These are phyloP conservation scores for Syncerus caffer DNA, from an alignment of 2,797 vertebrate species.

Conservation along the genomic window DNA sequence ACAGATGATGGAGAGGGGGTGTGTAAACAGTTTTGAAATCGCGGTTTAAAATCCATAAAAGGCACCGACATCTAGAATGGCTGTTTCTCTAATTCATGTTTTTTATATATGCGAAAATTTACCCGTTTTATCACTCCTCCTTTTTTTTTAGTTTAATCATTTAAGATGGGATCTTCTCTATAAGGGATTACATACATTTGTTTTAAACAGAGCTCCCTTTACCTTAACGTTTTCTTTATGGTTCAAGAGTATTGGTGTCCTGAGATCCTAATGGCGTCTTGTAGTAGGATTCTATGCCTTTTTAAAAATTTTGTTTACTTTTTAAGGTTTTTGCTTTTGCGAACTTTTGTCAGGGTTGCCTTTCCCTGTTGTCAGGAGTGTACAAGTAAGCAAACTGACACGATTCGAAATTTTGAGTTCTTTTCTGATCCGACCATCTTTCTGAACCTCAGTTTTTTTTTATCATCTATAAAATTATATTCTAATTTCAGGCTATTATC, in stretches of 20 bases:
- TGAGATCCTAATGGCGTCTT: neutral
- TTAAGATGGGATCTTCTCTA: neutral
- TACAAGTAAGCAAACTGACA: neutral
- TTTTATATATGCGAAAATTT: neutral
- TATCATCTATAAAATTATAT: neutral
- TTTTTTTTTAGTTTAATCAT: neutral
- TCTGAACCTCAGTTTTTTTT: neutral
- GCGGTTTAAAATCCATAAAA: neutral
- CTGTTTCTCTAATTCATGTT: neutral
- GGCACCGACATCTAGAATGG: neutral
- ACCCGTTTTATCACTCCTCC: neutral
- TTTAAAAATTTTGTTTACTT: neutral
- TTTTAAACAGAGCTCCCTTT: neutral
- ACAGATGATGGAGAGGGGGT: neutral
- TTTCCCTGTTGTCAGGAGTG: neutral
- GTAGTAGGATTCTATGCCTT: neutral
- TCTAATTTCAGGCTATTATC: neutral
- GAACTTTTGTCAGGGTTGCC: neutral
- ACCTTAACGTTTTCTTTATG: neutral
- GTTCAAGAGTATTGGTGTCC: neutral
- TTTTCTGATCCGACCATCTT: neutral
- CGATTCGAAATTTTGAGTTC: conserved; percentile 14
- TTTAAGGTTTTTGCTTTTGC: neutral
- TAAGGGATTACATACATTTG: neutral
- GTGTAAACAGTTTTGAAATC: conserved; percentile 16